phyloP scores from a whole-genome alignment of 2,888 invertebrate species.

The Amorpha juglandis region DNA sequence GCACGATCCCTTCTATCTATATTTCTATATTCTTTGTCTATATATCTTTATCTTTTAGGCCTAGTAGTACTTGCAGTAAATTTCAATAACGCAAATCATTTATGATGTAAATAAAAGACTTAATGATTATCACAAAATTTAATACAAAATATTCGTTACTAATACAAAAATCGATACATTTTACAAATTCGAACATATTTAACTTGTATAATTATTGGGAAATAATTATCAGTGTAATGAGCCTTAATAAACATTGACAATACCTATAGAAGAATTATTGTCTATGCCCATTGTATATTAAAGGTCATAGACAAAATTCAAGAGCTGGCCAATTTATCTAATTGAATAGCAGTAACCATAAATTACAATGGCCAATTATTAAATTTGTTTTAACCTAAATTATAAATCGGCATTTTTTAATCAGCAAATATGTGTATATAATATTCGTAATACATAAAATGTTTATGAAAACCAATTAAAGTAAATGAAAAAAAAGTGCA shows the following conservation, averaged over 20 bases:
- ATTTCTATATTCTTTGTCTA: too few species aligned
- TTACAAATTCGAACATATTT: slow-evolving; percentile 8
- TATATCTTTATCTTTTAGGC: too few species aligned
- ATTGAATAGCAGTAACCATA: neutral
- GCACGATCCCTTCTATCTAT: too few species aligned
- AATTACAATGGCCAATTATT: neutral
- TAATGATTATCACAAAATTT: slow-evolving; percentile 20
- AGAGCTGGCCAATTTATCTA: slow-evolving; percentile 3
- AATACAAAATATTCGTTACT: slow-evolving; percentile 11
- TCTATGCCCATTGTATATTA: neutral
- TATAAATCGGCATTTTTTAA: neutral
- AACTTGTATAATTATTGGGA: slow-evolving; percentile 12
- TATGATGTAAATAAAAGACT: neutral
- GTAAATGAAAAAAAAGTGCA: neutral
- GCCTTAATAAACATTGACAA: neutral
- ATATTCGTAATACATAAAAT: neutral
- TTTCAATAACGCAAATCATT: too few species aligned
- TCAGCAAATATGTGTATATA: neutral
- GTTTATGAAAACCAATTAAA: neutral
- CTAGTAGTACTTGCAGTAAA: too few species aligned
- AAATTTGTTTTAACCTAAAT: neutral
- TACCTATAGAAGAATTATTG: neutral
- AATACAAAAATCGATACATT: neutral
- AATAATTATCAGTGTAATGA: slow-evolving; percentile 19
- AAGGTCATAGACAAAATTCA: slow-evolving; percentile 13